Conservation (phyloP, 1,140 invertebrate species). For the Aphis gossypii region DNA sequence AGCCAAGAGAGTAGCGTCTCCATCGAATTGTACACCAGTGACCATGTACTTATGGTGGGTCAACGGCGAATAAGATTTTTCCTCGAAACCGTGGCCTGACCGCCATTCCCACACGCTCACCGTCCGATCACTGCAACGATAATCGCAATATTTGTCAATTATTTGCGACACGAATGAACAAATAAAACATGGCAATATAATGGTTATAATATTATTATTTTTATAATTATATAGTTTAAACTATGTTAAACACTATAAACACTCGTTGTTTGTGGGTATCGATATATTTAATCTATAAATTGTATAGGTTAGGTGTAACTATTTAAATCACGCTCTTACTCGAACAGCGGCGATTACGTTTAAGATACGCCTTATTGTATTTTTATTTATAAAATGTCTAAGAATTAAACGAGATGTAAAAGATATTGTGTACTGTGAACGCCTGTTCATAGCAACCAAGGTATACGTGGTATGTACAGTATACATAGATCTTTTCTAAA, state of each 20-base stretch:
- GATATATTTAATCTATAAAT: background rate
- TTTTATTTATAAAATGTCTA: background rate
- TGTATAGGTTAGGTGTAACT: background rate
- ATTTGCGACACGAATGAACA: background rate
- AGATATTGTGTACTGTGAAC: background rate
- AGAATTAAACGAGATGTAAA: background rate
- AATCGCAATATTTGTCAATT: background rate
- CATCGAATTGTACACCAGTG: slow-evolving; percentile 74
- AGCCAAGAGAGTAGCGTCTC: slow-evolving; percentile 74
- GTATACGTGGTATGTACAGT: background rate
- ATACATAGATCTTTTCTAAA: background rate
- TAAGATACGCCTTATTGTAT: background rate
- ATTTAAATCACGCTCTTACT: background rate
- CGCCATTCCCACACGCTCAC: slow-evolving; percentile 73
- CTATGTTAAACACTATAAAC: background rate
- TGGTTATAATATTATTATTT: background rate
- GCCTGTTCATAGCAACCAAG: background rate
- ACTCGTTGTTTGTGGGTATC: background rate
- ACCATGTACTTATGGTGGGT: slow-evolving; percentile 74
- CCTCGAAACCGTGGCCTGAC: slow-evolving; percentile 67
- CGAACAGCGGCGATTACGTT: background rate
- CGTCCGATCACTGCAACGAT: slow-evolving; percentile 70
- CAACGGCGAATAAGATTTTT: slow-evolving; percentile 69
- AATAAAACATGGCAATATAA: background rate
- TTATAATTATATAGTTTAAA: background rate